A percentile compares a stretch with the other conserved stretches of the same genome.
Evolutionary conservation across 2,888 invertebrate species (phyloP).

Genomic region (Unio pictorum): DNA sequence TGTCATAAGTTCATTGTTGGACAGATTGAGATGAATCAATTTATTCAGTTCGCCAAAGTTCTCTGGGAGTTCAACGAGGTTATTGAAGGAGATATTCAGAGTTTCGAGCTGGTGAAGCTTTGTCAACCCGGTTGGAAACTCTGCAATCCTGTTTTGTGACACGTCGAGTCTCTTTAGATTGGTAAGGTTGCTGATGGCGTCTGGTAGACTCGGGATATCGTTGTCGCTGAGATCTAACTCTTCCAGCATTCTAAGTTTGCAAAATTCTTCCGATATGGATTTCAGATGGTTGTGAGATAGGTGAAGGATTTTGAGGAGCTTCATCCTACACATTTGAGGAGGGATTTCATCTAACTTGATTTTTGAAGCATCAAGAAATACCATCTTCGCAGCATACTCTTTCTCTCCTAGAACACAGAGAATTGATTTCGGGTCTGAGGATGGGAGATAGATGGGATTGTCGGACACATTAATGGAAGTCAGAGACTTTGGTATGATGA

Average conservation of each 20-base stretch:
- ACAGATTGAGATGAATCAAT: constrained; percentile 59
- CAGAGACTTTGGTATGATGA: constrained; percentile 56
- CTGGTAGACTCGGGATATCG: constrained; percentile 41
- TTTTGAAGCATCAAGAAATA: constrained; percentile 53
- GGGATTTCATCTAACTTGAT: constrained; percentile 61
- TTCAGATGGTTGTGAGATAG: constrained; percentile 58
- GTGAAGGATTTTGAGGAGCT: constrained; percentile 51
- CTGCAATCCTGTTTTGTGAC: constrained; percentile 53
- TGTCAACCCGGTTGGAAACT: constrained; percentile 73
- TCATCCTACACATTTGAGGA: constrained; percentile 49
- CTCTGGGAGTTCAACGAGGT: constrained; percentile 59
- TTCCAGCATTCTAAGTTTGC: constrained; percentile 51
- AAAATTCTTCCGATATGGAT: constrained; percentile 53
- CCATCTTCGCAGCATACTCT: constrained; percentile 53
- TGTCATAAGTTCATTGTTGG: constrained; percentile 59
- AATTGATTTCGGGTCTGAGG: constrained; percentile 47
- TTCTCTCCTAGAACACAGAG: constrained; percentile 53
- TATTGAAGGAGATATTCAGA: constrained; percentile 64
- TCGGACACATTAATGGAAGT: constrained; percentile 51
- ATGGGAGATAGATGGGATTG: constrained; percentile 58
- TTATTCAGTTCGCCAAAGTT: constrained; percentile 64
- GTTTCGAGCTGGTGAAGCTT: constrained; percentile 51
- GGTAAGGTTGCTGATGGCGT: constrained; percentile 43
- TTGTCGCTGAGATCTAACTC: constrained; percentile 60
- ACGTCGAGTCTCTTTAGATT: constrained; percentile 79